Evolutionary conservation across 1,140 invertebrate species (phyloP).

Genomic region (Phymorhynchus buccinoides): DNA sequence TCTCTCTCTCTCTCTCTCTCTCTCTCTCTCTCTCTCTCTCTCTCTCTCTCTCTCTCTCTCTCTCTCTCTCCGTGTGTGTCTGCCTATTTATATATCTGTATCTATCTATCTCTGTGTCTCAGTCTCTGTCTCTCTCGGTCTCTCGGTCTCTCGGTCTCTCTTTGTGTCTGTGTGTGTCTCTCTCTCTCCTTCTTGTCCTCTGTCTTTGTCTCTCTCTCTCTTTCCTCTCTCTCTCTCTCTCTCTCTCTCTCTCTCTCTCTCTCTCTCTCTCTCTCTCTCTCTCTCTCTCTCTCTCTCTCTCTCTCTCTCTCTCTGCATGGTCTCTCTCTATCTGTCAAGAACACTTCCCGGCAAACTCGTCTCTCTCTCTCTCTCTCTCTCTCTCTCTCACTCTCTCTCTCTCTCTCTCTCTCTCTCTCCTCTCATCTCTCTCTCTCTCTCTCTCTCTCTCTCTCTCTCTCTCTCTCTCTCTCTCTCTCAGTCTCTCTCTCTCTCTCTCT

Average conservation of each 20-base stretch:
- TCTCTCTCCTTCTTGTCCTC: neutral
- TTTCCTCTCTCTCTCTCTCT: neutral
- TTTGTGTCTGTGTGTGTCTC: neutral
- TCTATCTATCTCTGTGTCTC: neutral
- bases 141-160: neutral
- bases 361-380: neutral
- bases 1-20: neutral
- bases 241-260: neutral
- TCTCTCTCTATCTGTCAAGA: no score
- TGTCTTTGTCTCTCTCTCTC: slow-evolving; percentile 3
- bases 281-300: slow-evolving; percentile 18
- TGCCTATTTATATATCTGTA: neutral
- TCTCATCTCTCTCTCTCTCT: slow-evolving; percentile 1
- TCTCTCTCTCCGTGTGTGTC: neutral
- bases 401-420: neutral
- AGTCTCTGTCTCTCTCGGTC: neutral
- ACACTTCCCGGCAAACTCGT: no score
- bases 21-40: slow-evolving; percentile 4
- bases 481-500: neutral
- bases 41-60: slow-evolving; percentile 2
- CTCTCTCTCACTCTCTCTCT: neutral
- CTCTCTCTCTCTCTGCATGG: slow-evolving; percentile 12
- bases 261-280: slow-evolving; percentile 20
- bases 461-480: slow-evolving; percentile 9
- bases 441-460: slow-evolving; percentile 25